Conservation (phyloP, 2,113 vertebrate species). For the Bagarius yarrelli region DNA sequence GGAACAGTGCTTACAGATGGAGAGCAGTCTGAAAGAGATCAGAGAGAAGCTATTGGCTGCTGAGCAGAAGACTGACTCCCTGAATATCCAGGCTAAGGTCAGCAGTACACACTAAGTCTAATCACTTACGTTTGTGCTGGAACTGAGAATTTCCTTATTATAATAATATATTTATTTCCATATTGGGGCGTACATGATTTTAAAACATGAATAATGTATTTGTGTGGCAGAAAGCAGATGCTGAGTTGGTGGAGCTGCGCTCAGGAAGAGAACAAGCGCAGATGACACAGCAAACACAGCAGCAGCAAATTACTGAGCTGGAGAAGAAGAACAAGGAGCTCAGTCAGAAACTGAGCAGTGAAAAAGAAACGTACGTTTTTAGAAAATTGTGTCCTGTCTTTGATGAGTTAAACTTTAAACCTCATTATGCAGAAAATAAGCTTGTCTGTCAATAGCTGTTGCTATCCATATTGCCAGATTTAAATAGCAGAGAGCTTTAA, state of each 20-base stretch:
- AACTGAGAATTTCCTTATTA: neutral
- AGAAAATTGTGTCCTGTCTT: neutral
- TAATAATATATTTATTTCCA: neutral
- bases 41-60: slow-evolving; percentile 84
- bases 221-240: slow-evolving; percentile 82
- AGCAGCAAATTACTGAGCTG: slow-evolving; percentile 73
- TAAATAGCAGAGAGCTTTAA: neutral
- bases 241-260: slow-evolving; percentile 76
- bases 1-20: slow-evolving; percentile 84
- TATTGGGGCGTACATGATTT: neutral
- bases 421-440: neutral
- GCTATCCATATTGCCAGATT: neutral
- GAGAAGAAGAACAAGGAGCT: slow-evolving; percentile 79
- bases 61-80: slow-evolving; percentile 83
- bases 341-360: slow-evolving; percentile 74
- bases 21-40: slow-evolving; percentile 82
- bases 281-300: slow-evolving; percentile 77
- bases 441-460: neutral
- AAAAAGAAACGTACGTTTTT: slow-evolving; percentile 77
- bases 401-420: neutral
- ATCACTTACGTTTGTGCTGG: neutral
- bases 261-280: slow-evolving; percentile 77
- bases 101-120: slow-evolving; percentile 44
- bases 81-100: slow-evolving; percentile 86
- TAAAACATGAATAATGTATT: neutral